Percentiles rank a stretch among this genome's conserved stretches.
Evolutionary conservation across 2,113 vertebrate genomes (phyloP).

Genomic region (Apeltes quadracus): DNA sequence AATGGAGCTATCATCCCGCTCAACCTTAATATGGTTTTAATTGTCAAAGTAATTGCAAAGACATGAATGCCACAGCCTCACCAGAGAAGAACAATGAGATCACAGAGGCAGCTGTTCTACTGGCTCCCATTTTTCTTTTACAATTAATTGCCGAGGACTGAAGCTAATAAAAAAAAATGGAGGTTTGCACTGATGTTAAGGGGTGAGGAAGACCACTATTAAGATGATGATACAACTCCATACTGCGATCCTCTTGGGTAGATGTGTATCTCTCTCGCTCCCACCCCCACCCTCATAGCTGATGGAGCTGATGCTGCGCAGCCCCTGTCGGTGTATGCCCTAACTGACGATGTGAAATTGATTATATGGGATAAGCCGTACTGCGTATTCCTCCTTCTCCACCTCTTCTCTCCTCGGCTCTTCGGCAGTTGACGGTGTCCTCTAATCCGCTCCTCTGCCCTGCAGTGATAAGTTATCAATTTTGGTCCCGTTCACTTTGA

Average conservation of each 20-base stretch:
- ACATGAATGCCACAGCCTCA: conserved; percentile 40
- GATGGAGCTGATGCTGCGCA: conserved; percentile 9
- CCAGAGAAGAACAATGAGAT: conserved; percentile 47
- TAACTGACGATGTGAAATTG: conserved; percentile 70
- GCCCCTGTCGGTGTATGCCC: conserved; percentile 34
- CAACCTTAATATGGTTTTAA: conserved; percentile 52
- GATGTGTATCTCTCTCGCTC: background rate
- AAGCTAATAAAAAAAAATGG: background rate
- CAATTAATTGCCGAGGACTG: conserved; percentile 18
- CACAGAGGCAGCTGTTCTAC: conserved; percentile 47
- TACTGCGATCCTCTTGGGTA: background rate
- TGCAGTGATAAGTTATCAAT: conserved; percentile 34
- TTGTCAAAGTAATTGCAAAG: conserved; percentile 55
- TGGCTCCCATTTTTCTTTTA: conserved; percentile 27
- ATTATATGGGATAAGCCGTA: conserved; percentile 71
- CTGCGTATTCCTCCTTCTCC: conserved; percentile 31
- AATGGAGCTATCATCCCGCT: conserved; percentile 53
- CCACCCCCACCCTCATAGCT: conserved; percentile 15
- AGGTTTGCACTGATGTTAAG: background rate
- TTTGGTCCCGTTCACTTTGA: conserved; percentile 28
- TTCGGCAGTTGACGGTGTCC: conserved; percentile 21
- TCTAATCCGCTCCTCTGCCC: conserved; percentile 21
- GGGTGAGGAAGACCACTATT: background rate
- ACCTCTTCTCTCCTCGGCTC: conserved; percentile 20
- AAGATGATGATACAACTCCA: background rate